Percentiles rank a stretch among this genome's conserved stretches.
Conservation (phyloP, 1,140 invertebrate genomes). For the Euwallacea fornicatus region DNA sequence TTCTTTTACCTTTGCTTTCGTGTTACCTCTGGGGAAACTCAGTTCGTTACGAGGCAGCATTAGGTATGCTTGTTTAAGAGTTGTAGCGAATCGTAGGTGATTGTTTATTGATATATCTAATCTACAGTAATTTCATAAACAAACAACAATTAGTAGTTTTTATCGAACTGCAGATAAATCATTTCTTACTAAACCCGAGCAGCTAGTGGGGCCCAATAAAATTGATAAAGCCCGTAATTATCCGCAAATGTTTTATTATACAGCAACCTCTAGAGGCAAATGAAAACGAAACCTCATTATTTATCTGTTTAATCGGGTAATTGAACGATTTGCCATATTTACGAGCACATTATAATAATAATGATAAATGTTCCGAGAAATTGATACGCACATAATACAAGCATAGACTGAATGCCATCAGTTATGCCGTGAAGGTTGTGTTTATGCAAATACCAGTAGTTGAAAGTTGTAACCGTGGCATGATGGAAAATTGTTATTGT, state of each 20-base stretch:
- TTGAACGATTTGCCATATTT: slow-evolving; percentile 8
- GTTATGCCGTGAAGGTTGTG: too few species aligned
- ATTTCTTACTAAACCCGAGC: neutral
- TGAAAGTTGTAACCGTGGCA: too few species aligned
- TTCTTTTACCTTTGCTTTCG: slow-evolving; percentile 41
- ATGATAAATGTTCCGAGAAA: too few species aligned
- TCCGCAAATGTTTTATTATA: slow-evolving; percentile 7
- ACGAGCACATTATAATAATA: too few species aligned
- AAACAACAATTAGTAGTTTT: neutral
- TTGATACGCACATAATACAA: too few species aligned
- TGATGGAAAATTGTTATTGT: too few species aligned
- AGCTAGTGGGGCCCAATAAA: slow-evolving; percentile 5
- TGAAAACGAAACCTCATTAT: slow-evolving; percentile 5
- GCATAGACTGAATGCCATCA: too few species aligned
- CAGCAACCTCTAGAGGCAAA: neutral
- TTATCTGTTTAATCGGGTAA: slow-evolving; percentile 4
- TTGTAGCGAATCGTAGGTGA: too few species aligned
- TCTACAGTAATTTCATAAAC: too few species aligned
- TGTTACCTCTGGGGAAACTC: slow-evolving; percentile 32
- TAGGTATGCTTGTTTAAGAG: neutral
- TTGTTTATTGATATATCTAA: too few species aligned
- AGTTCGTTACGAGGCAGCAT: slow-evolving; percentile 26
- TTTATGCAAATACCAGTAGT: too few species aligned
- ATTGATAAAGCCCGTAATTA: slow-evolving; percentile 10
- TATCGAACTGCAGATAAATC: neutral